These are phyloP conservation scores for Centropyge bicolor DNA, from an alignment of 2,797 vertebrate species.

Conservation along the genomic window DNA sequence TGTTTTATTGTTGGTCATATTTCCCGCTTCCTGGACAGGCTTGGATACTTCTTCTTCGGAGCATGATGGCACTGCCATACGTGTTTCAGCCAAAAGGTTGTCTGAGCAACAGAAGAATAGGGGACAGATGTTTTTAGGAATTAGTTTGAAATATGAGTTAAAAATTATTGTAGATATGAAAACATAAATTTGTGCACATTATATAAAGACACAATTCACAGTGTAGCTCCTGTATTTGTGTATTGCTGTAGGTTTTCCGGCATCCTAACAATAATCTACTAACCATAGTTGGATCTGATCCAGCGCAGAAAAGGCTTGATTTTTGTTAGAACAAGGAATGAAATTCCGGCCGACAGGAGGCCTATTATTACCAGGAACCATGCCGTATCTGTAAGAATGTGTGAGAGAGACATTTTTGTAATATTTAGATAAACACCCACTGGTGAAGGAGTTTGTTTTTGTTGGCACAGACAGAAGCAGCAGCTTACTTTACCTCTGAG, in stretches of 20 bases:
- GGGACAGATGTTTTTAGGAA: background rate
- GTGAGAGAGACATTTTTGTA: background rate
- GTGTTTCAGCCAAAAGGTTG: conserved; percentile 38
- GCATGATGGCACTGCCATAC: background rate
- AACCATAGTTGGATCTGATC: conserved; percentile 67
- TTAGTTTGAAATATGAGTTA: background rate
- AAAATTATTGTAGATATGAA: background rate
- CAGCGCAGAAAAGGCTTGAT: conserved; percentile 58
- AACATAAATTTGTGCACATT: background rate
- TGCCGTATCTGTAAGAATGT: conserved; percentile 43
- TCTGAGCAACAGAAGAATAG: conserved; percentile 49
- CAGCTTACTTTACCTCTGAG: conserved; percentile 46
- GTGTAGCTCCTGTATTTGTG: background rate
- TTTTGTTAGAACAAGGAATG: conserved; percentile 63
- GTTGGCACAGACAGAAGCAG: background rate
- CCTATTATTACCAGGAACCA: conserved; percentile 64
- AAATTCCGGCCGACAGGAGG: conserved; percentile 64
- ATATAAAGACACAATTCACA: background rate
- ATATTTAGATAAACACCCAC: background rate
- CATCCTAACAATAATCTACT: conserved; percentile 47
- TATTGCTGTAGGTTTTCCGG: background rate
- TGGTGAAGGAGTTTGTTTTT: background rate
- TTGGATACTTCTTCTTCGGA: conserved; percentile 66
- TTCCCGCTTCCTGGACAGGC: conserved; percentile 82
- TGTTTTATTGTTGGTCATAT: conserved; percentile 56